These are phyloP conservation scores for Laticauda colubrina DNA, from an alignment of 2,113 vertebrate species.

Conservation along the genomic window DNA sequence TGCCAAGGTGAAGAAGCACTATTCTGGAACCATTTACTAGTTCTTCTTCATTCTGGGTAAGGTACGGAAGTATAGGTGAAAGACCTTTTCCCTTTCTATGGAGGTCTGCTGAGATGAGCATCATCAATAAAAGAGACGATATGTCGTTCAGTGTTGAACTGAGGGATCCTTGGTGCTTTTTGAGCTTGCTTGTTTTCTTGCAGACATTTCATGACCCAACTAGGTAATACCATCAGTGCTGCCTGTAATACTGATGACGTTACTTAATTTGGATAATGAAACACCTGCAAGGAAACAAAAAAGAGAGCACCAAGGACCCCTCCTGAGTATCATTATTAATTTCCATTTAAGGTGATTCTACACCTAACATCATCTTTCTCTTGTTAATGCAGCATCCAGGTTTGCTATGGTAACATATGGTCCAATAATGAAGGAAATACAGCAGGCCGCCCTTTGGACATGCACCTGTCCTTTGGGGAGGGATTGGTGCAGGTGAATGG, in stretches of 20 bases:
- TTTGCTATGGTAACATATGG: constrained; percentile 32
- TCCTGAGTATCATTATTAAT: background rate
- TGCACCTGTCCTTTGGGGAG: constrained; percentile 25
- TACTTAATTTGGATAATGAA: background rate
- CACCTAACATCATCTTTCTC: background rate
- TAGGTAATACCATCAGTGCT: background rate
- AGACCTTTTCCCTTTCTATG: background rate
- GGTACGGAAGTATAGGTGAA: background rate
- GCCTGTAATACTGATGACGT: background rate
- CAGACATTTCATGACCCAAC: background rate
- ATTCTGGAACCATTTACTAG: background rate
- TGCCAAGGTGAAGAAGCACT: background rate
- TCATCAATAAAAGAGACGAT: background rate
- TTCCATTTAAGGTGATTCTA: background rate
- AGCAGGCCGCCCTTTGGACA: background rate
- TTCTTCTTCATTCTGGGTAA: background rate
- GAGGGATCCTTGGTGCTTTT: background rate
- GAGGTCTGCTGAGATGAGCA: background rate
- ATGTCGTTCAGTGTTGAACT: background rate
- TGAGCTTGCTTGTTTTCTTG: background rate
- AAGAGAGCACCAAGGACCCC: background rate
- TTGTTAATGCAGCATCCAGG: constrained; percentile 27
- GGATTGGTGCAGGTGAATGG: background rate
- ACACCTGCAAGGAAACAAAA: background rate
- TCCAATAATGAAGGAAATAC: constrained; percentile 18